Percentiles rank a stretch among this genome's conserved stretches.
Evolutionary conservation across 2,113 vertebrate genomes (phyloP).

Genomic region (Rhinichthys klamathensis): DNA sequence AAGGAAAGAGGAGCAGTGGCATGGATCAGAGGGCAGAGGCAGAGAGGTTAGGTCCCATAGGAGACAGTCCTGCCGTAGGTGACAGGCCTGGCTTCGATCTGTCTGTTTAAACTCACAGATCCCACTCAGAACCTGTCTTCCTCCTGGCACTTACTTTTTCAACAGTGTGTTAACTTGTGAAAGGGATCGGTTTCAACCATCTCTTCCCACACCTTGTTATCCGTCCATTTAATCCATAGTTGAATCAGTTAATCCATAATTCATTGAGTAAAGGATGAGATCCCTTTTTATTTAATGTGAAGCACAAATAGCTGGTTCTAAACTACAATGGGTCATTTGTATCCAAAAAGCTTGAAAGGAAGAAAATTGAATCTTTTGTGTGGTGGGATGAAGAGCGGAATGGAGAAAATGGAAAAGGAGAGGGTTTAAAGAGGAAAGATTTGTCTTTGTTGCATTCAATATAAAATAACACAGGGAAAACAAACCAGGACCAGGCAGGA

Average conservation of each 20-base stretch:
- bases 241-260: constrained; percentile 22
- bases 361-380: constrained; percentile 16
- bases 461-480: not conserved
- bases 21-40: constrained; percentile 36
- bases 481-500: not conserved
- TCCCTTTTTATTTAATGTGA: constrained; percentile 1
- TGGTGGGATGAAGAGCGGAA: not conserved
- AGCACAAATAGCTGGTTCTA: not conserved
- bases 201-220: not conserved
- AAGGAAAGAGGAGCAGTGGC: constrained; percentile 25
- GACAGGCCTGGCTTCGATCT: constrained; percentile 34
- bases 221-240: not conserved
- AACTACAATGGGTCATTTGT: constrained; percentile 1
- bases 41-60: constrained; percentile 19
- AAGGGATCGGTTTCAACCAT: not conserved
- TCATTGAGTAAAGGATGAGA: constrained; percentile 24
- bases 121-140: not conserved
- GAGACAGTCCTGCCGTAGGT: constrained; percentile 4
- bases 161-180: constrained; percentile 20
- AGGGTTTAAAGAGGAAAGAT: not conserved
- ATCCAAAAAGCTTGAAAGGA: not conserved
- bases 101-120: not conserved
- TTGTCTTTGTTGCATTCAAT: not conserved
- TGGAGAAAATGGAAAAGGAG: not conserved
- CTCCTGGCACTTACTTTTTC: constrained; percentile 3